Base-by-base conservation (phyloP, 2,797 vertebrate genomes). In the Momotus momota region DNA sequence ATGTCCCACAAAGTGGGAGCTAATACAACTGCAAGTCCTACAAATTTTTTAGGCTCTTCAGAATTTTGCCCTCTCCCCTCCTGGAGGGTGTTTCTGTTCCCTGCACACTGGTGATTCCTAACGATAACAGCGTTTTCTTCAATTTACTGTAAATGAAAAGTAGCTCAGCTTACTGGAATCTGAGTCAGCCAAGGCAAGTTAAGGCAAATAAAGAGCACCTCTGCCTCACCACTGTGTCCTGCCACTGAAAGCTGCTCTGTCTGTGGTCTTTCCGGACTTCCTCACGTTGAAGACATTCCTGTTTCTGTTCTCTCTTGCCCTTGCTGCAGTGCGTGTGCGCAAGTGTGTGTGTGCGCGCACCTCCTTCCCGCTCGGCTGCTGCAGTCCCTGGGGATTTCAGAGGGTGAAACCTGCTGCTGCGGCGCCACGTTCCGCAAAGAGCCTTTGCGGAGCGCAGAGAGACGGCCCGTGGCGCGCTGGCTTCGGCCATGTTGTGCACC, bases 121-220 rank as follows among this genome's bases (percentile, higher is more conserved):
- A 86, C 35, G 94, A 93, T 95, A 95, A 88, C 71, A 92, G 33
- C 33, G 19, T 90, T 95, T 96, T 91, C 62, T 91, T 94, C 90
- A 79, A 82, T 86, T 93, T 95, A 96, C 93, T 90, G 89, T 93
- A 97, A 96, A 88, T 94, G 85, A 94, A 90, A 88, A 95, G 85
- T 75, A 90, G 70, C 91, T 96, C 77, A 88, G 64, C 77, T 96
- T 95, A 93, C 96, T 93, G 94, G 91, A 93, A 96, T 94, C 75
- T 96, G 95, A 96, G 95, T 97, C 96, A 97, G 91, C 35, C 80
- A 64, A 93, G 88, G 74, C 95, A 96, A 95, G 94, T 95, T 90
- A 94, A 94, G 96, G 93, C 96, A 96, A 93, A 94, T 66, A 66
- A 87, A 88, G 83, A 88, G 85, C 52, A 84, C 55, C 46, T 93